Conservation (phyloP, 2,888 invertebrate genomes). For the Andrena trimmerana region DNA sequence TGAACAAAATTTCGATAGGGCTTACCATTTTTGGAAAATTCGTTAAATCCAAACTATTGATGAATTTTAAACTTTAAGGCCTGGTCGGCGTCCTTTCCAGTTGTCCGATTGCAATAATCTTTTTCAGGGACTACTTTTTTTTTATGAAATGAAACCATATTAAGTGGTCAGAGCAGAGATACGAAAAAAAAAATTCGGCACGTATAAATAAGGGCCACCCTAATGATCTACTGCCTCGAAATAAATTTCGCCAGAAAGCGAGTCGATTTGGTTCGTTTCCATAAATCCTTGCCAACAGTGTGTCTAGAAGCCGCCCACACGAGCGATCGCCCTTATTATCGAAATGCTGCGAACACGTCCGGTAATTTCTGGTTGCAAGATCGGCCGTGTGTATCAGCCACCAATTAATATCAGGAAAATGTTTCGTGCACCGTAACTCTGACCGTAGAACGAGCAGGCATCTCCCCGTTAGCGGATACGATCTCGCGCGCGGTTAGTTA, state of each 20-base stretch:
- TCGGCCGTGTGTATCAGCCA: conserved; percentile 23
- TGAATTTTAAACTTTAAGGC: too few relatives aligned
- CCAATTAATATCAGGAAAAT: conserved; percentile 68
- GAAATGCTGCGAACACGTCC: conserved; percentile 17
- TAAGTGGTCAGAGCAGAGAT: too few relatives aligned
- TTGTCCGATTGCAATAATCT: too few relatives aligned
- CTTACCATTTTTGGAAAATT: too few relatives aligned
- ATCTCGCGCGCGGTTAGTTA: conserved; percentile 67
- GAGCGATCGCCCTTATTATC: conserved; percentile 5
- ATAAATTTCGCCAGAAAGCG: not conserved
- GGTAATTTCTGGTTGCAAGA: conserved; percentile 30
- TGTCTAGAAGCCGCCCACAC: not conserved
- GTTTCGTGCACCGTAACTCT: conserved; percentile 60
- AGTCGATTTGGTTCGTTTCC: not conserved
- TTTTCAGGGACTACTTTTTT: too few relatives aligned
- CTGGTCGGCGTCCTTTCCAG: too few relatives aligned
- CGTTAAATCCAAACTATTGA: too few relatives aligned
- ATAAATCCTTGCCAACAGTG: not conserved
- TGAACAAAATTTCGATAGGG: too few relatives aligned
- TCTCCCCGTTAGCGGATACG: conserved; percentile 46
- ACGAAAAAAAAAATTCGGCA: too few relatives aligned
- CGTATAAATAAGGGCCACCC: too few relatives aligned
- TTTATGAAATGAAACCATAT: too few relatives aligned
- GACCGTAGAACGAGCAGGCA: conserved; percentile 34
- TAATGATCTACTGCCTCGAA: too few relatives aligned